phyloP scores from a whole-genome alignment of 2,113 vertebrate genomes.

The Ameiurus melas region DNA sequence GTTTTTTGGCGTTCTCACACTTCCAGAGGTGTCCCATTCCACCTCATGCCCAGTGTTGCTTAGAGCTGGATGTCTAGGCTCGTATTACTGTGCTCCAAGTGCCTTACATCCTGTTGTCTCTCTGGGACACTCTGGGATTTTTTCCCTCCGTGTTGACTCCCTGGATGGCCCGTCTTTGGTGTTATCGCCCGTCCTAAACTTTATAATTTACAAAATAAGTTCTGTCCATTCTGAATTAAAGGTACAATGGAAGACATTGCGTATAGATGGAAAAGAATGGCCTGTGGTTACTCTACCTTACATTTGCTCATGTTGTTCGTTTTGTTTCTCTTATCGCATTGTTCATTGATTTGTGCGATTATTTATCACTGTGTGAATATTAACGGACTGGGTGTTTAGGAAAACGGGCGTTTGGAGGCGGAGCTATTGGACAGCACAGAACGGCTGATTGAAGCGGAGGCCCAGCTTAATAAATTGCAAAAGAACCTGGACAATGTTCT shows the following conservation, averaged over 20 bases:
- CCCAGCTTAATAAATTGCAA: conserved; percentile 82
- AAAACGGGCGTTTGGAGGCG: conserved; percentile 85
- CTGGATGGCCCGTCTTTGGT: neutral
- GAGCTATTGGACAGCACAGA: conserved; percentile 85
- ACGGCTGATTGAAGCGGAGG: conserved; percentile 79
- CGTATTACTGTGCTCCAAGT: neutral
- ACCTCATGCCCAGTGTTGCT: neutral
- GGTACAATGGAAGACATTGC: neutral
- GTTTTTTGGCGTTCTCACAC: neutral
- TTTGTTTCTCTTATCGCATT: neutral
- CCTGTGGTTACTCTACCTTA: neutral
- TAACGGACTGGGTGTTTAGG: conserved; percentile 66
- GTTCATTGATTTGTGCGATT: neutral
- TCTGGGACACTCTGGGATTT: neutral
- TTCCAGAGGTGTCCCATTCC: neutral
- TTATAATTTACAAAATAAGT: neutral
- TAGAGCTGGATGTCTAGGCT: neutral
- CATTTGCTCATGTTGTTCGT: neutral
- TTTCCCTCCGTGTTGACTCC: neutral
- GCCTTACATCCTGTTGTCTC: neutral
- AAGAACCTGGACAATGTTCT: conserved; percentile 83
- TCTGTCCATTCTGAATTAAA: neutral
- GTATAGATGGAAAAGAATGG: neutral
- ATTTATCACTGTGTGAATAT: neutral
- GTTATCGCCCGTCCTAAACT: neutral